Base-by-base conservation (phyloP, 2,113 vertebrate genomes). In the Coracopsis vasa region DNA sequence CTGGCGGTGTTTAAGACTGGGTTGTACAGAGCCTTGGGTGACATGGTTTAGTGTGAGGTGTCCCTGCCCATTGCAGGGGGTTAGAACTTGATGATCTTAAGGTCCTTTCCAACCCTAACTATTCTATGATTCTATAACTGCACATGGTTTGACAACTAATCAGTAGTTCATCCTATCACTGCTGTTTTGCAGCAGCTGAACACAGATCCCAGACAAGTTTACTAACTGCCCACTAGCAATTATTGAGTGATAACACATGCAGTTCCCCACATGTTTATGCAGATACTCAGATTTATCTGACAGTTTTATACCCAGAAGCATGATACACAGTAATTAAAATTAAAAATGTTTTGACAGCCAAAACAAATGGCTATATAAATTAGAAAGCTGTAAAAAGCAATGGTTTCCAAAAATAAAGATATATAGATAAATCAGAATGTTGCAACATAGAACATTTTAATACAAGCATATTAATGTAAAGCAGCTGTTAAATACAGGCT, bases 261-360 rank as follows among this genome's bases (percentile, higher is more conserved):
- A 96, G 81, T 83, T 97, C 45, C 74, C 94, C 94, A 96, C 78
- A 94, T 95, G 50, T 97, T 98, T 97, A 97, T 95, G 92, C 92
- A 97, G 93, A 97, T 93, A 93, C 86, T 96, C 92, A 96, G 95
- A 97, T 97, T 97, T 97, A 97, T 97, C 97, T 98, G 96, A 97
- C 97, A 97, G 93, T 97, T 98, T 98, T 97, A 97, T 80, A 96
- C 64, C 97, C 96, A 93, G 90, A 97, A 97, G 92, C 94, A 97
- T 20, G 94, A 97, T 97, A 97, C 84, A 93, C 60, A 96, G 87
- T 97, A 98, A 98, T 98, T 98, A 98, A 97, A 98, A 97, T 95
- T 94, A 97, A 98, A 98, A 98, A 97, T 98, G 93, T 96, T 98
- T 98, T 98, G 96, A 98, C 96, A 97, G 88, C 75, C 95, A 96